Evolutionary conservation across 2,888 invertebrate species (phyloP).

Genomic region (Drosophila multiciliata): DNA sequence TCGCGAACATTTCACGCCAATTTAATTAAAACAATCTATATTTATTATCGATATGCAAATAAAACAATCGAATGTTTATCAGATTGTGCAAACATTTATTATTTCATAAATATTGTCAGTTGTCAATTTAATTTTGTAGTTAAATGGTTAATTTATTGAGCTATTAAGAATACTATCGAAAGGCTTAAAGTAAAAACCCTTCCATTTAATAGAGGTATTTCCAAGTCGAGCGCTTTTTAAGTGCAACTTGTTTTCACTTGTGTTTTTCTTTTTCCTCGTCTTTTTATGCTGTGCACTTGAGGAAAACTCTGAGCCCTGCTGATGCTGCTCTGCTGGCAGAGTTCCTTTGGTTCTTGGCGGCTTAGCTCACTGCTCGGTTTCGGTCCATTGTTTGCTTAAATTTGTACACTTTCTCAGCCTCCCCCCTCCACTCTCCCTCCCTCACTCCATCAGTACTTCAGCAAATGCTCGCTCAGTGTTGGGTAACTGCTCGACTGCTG

Average conservation of each 20-base stretch:
- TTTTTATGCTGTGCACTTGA: constrained; percentile 25
- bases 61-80: background rate
- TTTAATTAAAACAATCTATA: background rate
- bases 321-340: constrained; percentile 11
- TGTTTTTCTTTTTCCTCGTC: background rate
- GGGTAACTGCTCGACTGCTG: constrained; percentile 58
- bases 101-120: background rate
- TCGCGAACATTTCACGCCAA: background rate
- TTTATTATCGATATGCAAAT: background rate
- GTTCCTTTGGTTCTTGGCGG: constrained; percentile 19
- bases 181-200: background rate
- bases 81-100: too few species aligned
- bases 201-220: constrained; percentile 7
- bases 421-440: background rate
- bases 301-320: constrained; percentile 20
- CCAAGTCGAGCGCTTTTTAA: constrained; percentile 3
- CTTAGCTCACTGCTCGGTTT: constrained; percentile 55
- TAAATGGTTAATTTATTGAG: background rate
- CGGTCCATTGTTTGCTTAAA: constrained; percentile 76
- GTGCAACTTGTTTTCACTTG: constrained; percentile 20
- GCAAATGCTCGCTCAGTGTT: constrained; percentile 1
- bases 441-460: background rate
- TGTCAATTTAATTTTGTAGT: background rate
- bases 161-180: background rate
- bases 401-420: constrained; percentile 69